Conservation (phyloP, 2,113 vertebrate genomes). For the Megaleporinus macrocephalus region DNA sequence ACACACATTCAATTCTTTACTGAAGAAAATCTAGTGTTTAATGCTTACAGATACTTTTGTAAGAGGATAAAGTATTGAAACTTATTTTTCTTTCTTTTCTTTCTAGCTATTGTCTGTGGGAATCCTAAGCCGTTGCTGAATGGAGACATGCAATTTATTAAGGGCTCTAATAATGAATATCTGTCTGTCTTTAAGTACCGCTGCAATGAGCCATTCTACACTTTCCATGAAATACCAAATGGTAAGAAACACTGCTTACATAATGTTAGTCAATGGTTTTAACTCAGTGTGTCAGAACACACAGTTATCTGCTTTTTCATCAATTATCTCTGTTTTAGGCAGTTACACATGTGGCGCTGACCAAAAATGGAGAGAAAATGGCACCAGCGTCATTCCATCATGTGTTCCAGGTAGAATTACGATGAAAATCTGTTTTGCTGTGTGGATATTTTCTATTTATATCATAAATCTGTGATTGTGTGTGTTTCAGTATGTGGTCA, state of each 20-base stretch:
- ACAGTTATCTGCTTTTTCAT: background rate
- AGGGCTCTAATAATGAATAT: constrained; percentile 70
- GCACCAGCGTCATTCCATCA: constrained; percentile 49
- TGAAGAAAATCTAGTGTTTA: too few relatives aligned
- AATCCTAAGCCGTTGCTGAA: constrained; percentile 66
- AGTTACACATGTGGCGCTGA: constrained; percentile 64
- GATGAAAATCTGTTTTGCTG: background rate
- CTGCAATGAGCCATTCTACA: constrained; percentile 74
- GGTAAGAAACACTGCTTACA: too few relatives aligned
- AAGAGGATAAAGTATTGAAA: background rate
- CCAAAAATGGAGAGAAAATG: constrained; percentile 64
- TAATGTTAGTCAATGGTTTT: background rate
- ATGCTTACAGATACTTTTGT: too few relatives aligned
- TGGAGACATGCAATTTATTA: constrained; percentile 63
- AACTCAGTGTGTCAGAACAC: background rate
- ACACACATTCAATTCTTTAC: too few relatives aligned
- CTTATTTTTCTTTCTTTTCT: constrained; percentile 1
- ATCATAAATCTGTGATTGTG: background rate
- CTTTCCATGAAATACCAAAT: constrained; percentile 52
- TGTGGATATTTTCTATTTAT: background rate
- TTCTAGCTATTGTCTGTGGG: constrained; percentile 73
- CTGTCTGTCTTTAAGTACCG: constrained; percentile 69
- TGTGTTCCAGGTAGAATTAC: constrained; percentile 70
- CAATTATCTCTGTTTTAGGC: constrained; percentile 44
- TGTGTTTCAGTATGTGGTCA: constrained; percentile 15